Conservation (phyloP, 2,113 vertebrate genomes). For the Pseudorhombus dupliciocellatus region DNA sequence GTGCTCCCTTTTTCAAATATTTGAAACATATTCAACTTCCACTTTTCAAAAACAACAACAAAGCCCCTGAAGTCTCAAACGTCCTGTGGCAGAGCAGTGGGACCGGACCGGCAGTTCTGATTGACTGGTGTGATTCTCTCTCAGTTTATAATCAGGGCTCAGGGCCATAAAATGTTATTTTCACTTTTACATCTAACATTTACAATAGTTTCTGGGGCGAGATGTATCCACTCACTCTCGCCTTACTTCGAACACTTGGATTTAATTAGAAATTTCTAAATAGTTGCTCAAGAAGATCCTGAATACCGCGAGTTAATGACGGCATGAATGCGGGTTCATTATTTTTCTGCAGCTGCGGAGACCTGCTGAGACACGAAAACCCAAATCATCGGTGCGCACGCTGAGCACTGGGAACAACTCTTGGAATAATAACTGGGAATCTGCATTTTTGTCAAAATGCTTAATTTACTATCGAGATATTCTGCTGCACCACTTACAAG, state of each 20-base stretch:
- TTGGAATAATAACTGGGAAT: too few species aligned
- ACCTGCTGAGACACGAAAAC: constrained; percentile 48
- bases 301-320: constrained; percentile 41
- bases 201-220: too few species aligned
- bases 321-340: constrained; percentile 62
- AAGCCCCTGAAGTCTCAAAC: constrained; percentile 58
- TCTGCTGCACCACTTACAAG: too few species aligned
- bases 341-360: constrained; percentile 51
- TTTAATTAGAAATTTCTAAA: constrained; percentile 41
- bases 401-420: not conserved
- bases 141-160: too few species aligned
- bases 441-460: not conserved
- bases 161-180: too few species aligned
- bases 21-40: constrained; percentile 69
- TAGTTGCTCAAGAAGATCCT: constrained; percentile 12
- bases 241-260: not conserved
- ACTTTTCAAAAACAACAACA: constrained; percentile 29
- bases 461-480: too few species aligned
- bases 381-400: constrained; percentile 20
- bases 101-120: too few species aligned
- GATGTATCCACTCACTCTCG: too few species aligned
- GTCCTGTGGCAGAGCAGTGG: constrained; percentile 51
- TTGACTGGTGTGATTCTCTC: too few species aligned
- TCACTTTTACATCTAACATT: too few species aligned
- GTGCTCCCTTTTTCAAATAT: constrained; percentile 60